Evolutionary conservation across 2,113 vertebrate genomes (phyloP).

Genomic region (Laticauda laticaudata): DNA sequence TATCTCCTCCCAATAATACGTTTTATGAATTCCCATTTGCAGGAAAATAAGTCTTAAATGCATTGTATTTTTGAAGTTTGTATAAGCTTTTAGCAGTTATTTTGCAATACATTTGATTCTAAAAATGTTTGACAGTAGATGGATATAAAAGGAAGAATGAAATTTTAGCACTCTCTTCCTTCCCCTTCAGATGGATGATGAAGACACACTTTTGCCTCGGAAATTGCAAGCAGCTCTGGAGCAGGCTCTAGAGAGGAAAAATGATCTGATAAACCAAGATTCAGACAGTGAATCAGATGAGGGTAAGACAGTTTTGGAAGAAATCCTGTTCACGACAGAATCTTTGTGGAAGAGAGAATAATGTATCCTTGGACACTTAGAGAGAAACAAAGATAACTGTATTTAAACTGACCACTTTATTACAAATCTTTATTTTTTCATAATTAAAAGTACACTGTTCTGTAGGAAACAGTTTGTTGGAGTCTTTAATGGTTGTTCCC

Average conservation of each 20-base stretch:
- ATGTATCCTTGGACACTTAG: slow-evolving; percentile 2
- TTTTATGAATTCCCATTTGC: slow-evolving; percentile 7
- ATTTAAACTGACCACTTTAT: not conserved
- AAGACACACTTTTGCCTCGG: slow-evolving; percentile 93
- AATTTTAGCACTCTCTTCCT: slow-evolving; percentile 2
- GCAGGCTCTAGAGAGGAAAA: slow-evolving; percentile 94
- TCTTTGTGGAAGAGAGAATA: not conserved
- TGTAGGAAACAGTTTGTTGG: not conserved
- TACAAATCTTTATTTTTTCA: slow-evolving; percentile 1
- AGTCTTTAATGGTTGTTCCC: not conserved
- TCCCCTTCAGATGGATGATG: slow-evolving; percentile 90
- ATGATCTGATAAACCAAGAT: slow-evolving; percentile 93
- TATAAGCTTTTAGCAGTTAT: not conserved
- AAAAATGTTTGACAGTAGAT: slow-evolving; percentile 1
- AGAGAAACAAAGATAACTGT: not conserved
- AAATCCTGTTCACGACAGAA: not conserved
- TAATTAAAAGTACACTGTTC: slow-evolving; percentile 8
- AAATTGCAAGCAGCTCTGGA: slow-evolving; percentile 97
- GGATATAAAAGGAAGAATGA: not conserved
- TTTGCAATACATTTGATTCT: not conserved
- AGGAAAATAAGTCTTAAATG: not conserved
- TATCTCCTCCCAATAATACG: not conserved
- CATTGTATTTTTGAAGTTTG: not conserved
- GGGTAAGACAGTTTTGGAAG: slow-evolving; percentile 74
- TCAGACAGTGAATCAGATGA: slow-evolving; percentile 98